phyloP scores from a whole-genome alignment of 2,113 vertebrate genomes.

The Mystacornis crossleyi region DNA sequence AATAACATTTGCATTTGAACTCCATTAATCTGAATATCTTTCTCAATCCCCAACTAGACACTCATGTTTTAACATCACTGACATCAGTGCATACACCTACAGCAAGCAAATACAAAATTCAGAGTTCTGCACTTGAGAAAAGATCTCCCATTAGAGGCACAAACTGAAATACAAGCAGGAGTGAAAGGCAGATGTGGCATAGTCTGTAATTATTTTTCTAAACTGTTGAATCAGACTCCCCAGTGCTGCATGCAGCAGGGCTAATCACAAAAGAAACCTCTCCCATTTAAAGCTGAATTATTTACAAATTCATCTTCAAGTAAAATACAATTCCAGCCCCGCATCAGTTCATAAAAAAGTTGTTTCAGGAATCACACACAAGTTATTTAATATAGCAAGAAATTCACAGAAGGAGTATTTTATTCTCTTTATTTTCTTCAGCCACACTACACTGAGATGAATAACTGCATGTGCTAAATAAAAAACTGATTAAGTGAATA shows the following conservation, averaged over 20 bases:
- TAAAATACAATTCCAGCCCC: neutral
- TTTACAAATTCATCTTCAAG: neutral
- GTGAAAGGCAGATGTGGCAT: neutral
- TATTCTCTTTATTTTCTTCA: neutral
- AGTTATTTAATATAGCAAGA: neutral
- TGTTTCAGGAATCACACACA: neutral
- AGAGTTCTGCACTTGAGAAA: slow-evolving; percentile 13
- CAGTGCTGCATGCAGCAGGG: neutral
- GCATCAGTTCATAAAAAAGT: neutral
- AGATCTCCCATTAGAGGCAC: slow-evolving; percentile 21
- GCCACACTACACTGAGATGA: neutral
- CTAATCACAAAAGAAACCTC: neutral
- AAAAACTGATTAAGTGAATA: neutral
- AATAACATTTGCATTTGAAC: neutral
- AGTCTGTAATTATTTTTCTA: slow-evolving; percentile 52
- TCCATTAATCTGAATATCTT: slow-evolving; percentile 17
- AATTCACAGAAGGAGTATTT: neutral
- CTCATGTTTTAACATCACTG: neutral
- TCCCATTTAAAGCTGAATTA: neutral
- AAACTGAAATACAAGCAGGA: slow-evolving; percentile 36
- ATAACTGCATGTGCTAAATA: neutral
- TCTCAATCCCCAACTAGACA: neutral
- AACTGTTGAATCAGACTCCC: slow-evolving; percentile 33
- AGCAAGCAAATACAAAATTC: neutral
- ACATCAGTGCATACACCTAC: neutral